Evolutionary conservation across 2,797 vertebrate species (phyloP).

Genomic region (Botia almorhae): DNA sequence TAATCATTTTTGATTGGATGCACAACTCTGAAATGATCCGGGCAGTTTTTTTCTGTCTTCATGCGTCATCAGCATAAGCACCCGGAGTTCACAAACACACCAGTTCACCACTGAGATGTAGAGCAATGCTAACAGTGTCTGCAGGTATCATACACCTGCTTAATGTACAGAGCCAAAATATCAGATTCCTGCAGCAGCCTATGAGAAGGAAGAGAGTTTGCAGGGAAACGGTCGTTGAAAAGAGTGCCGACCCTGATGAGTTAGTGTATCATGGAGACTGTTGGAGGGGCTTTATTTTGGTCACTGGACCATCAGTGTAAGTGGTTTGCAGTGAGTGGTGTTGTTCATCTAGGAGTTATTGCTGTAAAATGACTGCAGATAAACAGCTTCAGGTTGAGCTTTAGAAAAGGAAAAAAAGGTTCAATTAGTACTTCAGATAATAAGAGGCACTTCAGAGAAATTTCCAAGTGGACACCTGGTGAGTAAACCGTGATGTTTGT

Average conservation of each 20-base stretch:
- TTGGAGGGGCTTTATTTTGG: conserved; percentile 77
- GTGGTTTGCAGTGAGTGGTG: conserved; percentile 73
- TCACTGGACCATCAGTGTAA: conserved; percentile 75
- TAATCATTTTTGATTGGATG: too few relatives aligned
- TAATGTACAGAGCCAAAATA: background rate
- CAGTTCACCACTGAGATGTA: too few relatives aligned
- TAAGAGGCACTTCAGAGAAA: conserved; percentile 79
- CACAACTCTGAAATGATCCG: too few relatives aligned
- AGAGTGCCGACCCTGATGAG: conserved; percentile 60
- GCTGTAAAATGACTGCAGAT: conserved; percentile 79
- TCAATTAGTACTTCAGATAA: conserved; percentile 80
- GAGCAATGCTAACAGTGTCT: too few relatives aligned
- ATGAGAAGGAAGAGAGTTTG: background rate
- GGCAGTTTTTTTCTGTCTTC: too few relatives aligned
- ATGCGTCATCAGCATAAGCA: too few relatives aligned
- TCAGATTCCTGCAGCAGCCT: background rate
- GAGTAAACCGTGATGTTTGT: conserved; percentile 69
- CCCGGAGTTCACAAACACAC: too few relatives aligned
- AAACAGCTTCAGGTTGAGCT: conserved; percentile 62
- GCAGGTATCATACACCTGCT: too few relatives aligned
- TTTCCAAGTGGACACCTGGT: conserved; percentile 73
- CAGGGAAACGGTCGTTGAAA: conserved; percentile 58
- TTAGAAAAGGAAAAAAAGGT: conserved; percentile 77
- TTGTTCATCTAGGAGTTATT: conserved; percentile 78
- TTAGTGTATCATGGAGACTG: conserved; percentile 48